phyloP scores from a whole-genome alignment of 1,140 invertebrate genomes.

The Leptinotarsa undecemlineata region DNA sequence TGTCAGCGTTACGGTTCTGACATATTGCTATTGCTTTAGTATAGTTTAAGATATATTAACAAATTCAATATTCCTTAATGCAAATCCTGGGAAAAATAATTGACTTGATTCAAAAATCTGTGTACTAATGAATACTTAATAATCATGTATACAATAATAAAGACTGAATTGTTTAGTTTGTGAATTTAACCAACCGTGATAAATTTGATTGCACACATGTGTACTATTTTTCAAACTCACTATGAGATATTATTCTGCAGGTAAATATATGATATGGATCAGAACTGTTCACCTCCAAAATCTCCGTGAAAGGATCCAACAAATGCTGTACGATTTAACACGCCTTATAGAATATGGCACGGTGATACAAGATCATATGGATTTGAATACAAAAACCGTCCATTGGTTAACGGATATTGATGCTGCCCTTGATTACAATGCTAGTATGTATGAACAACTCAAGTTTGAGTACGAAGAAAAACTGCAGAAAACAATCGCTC shows the following conservation, averaged over 20 bases:
- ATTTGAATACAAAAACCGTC: slow-evolving; percentile 68
- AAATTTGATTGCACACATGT: slow-evolving; percentile 62
- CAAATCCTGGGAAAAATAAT: too few relatives aligned
- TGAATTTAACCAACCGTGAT: neutral
- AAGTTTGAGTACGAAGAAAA: slow-evolving; percentile 82
- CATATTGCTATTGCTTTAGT: too few relatives aligned
- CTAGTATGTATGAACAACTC: slow-evolving; percentile 73
- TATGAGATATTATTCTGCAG: slow-evolving; percentile 40
- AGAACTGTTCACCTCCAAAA: slow-evolving; percentile 45
- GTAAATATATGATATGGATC: slow-evolving; percentile 56
- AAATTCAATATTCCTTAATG: too few relatives aligned
- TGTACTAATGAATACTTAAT: too few relatives aligned
- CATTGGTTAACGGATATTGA: slow-evolving; percentile 75
- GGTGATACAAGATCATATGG: slow-evolving; percentile 67
- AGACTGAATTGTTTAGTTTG: too few relatives aligned
- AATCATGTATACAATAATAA: too few relatives aligned
- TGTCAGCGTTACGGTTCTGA: too few relatives aligned
- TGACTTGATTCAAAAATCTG: too few relatives aligned
- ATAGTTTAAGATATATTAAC: too few relatives aligned
- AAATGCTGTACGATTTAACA: slow-evolving; percentile 65
- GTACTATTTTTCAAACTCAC: slow-evolving; percentile 25
- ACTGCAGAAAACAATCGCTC: slow-evolving; percentile 67
- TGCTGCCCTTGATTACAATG: slow-evolving; percentile 72
- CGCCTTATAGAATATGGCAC: slow-evolving; percentile 71
- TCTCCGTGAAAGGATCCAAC: slow-evolving; percentile 65